These are phyloP conservation scores for Xiphias gladius DNA, from an alignment of 2,113 vertebrate species.

Conservation along the genomic window DNA sequence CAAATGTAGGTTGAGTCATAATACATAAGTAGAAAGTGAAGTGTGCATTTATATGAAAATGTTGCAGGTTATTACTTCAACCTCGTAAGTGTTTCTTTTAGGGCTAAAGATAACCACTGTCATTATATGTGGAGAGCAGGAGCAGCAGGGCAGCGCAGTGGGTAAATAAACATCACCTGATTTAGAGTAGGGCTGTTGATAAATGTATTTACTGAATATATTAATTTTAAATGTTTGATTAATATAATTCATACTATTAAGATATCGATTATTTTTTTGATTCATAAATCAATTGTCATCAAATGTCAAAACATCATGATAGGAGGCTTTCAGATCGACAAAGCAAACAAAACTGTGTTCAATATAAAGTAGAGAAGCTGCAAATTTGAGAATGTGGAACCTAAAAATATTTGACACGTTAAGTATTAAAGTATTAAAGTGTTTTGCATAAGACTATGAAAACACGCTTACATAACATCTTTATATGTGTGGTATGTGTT, in stretches of 20 bases:
- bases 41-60: conserved; percentile 1
- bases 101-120: conserved; percentile 11
- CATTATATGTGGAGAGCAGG: conserved; percentile 3
- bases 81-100: background rate
- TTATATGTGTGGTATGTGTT: background rate
- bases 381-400: background rate
- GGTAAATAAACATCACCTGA: conserved; percentile 5
- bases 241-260: no score
- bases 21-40: background rate
- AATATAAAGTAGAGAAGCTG: background rate
- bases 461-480: background rate
- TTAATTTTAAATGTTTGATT: background rate
- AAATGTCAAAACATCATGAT: no score
- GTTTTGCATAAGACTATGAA: background rate
- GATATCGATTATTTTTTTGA: background rate
- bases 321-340: background rate
- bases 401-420: background rate
- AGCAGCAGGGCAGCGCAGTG: background rate
- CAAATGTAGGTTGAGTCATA: conserved; percentile 13
- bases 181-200: background rate
- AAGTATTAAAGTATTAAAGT: background rate
- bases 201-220: background rate
- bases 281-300: background rate
- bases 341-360: background rate
- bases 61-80: conserved; percentile 17